Base-by-base conservation (phyloP, 2,888 invertebrate species). In the Nowickia ferox region DNA sequence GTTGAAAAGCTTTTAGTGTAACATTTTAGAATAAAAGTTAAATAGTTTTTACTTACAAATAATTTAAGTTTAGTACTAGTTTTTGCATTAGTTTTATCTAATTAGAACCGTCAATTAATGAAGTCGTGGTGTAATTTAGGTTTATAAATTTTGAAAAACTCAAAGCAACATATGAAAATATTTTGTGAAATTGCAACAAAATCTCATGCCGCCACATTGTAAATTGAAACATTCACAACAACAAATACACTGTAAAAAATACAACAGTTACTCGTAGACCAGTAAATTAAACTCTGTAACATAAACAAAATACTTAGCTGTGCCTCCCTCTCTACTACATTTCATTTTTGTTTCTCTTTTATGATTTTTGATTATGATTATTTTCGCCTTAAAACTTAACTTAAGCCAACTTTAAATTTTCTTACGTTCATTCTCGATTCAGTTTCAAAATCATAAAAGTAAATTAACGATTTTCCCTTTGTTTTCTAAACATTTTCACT, bases 401-500 rank as follows among this genome's bases (percentile, higher is more conserved):
- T 19, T 66, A 77, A 77, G 51, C 44, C 66, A 30, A 68, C 19
- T 66, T 83, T 83, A 72, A 48, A 55, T 77, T 76, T 69, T 19
- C 42, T 63, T 71, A 42, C 8, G 57, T 59, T 66, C 30, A 30
- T 66, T 48, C 59, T 15, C 46, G 57, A 66, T 38, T 78, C 57
- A 44, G 44, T 83, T 77, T 69, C 75, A 53, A 78, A 78, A 77
- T 81, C 74, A 85, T 84, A 71, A 75, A 83, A 76, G 46, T 66
- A 63, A 69, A 69, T 61, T 81, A 30, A 30, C 30, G 30, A 59
- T 69, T 61, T 75, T 61, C 68, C 77, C 86, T 84, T 85, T 79
- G 68, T 85, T 84, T 84, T 72, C 72, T 38, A 71, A 78, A 72
- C 83, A 78, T 83, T 83, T 68, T 82, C 81, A 82, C 53, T 76